These are phyloP conservation scores for Antheraea mylitta DNA, from an alignment of 1,140 invertebrate species.

Conservation along the genomic window DNA sequence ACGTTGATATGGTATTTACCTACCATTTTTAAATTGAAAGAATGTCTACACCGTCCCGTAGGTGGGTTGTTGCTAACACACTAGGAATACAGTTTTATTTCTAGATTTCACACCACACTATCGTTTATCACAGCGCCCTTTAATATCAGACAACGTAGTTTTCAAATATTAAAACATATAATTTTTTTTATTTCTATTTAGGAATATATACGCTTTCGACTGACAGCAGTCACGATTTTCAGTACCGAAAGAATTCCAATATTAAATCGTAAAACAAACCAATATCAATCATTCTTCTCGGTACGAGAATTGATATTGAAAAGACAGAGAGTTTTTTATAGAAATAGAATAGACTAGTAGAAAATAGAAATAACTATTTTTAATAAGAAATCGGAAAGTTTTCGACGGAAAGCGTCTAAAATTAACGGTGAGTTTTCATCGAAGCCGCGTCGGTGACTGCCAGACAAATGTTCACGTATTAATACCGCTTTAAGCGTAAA, in stretches of 20 bases:
- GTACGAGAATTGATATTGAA: not conserved
- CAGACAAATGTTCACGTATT: slow-evolving; percentile 2
- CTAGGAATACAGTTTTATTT: too few species aligned
- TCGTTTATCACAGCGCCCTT: too few species aligned
- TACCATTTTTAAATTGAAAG: too few species aligned
- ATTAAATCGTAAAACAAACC: not conserved
- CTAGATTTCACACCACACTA: too few species aligned
- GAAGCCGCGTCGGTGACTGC: too few species aligned
- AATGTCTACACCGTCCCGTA: too few species aligned
- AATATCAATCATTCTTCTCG: not conserved
- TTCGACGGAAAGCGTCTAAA: not conserved
- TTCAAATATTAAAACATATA: not conserved
- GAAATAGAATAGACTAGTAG: too few species aligned
- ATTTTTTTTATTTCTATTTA: not conserved
- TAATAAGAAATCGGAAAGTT: too few species aligned
- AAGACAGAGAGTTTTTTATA: not conserved
- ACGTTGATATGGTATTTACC: too few species aligned
- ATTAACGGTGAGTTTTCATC: not conserved
- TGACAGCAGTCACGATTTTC: not conserved
- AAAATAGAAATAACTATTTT: too few species aligned
- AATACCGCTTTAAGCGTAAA: not conserved
- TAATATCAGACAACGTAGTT: too few species aligned
- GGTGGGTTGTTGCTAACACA: too few species aligned
- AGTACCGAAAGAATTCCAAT: not conserved
- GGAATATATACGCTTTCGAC: not conserved